Evolutionary conservation across 1,140 invertebrate genomes (phyloP).

Genomic region (Alviniconcha marisindica): DNA sequence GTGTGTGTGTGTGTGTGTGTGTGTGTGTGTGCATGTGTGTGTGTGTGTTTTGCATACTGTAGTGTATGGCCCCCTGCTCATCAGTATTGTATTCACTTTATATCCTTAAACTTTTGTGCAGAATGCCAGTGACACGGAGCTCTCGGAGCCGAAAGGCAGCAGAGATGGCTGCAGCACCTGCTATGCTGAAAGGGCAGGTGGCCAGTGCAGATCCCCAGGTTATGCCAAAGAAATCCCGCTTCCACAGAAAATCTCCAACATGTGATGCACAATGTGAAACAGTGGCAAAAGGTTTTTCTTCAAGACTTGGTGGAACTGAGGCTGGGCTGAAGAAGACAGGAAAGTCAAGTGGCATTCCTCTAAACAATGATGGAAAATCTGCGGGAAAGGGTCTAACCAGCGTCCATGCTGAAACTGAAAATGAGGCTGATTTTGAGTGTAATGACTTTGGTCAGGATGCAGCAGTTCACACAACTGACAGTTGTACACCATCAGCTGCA

Average conservation of each 20-base stretch:
- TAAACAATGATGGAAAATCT: neutral
- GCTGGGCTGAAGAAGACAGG: neutral
- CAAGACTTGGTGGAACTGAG: neutral
- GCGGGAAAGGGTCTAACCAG: too few relatives aligned
- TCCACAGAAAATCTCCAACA: too few relatives aligned
- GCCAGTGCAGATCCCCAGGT: neutral
- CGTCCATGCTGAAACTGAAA: too few relatives aligned
- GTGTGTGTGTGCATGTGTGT: too few relatives aligned
- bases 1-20: too few relatives aligned
- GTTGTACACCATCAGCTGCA: too few relatives aligned
- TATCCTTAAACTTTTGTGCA: neutral
- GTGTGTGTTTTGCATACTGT: too few relatives aligned
- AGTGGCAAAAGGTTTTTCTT: neutral
- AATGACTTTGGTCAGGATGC: too few relatives aligned
- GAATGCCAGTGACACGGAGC: slow-evolving; percentile 10
- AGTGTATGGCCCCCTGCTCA: too few relatives aligned
- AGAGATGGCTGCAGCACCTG: neutral
- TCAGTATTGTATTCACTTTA: neutral
- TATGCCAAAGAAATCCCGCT: too few relatives aligned
- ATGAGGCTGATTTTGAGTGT: too few relatives aligned
- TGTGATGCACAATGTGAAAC: neutral
- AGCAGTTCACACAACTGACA: too few relatives aligned
- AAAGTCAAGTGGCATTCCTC: neutral
- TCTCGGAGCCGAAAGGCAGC: neutral
- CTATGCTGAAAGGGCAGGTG: neutral